These are phyloP conservation scores for Kryptolebias marmoratus DNA, from an alignment of 2,113 vertebrate genomes.

Conservation along the genomic window DNA sequence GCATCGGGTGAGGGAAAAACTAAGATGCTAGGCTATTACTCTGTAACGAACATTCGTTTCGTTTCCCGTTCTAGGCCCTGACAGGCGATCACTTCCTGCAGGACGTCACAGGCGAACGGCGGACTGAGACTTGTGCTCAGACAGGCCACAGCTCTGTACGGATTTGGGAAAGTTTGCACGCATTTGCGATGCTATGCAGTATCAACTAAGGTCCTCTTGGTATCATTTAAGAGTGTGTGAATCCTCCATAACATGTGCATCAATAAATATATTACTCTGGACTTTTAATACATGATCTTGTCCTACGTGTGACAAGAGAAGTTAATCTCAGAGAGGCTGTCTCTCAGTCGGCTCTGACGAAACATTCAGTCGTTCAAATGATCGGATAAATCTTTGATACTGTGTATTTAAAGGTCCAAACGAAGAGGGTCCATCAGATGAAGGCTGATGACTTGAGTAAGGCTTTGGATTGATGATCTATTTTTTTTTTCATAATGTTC, in stretches of 20 bases:
- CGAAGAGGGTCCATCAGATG: slow-evolving; percentile 66
- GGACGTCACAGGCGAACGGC: slow-evolving; percentile 50
- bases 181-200: slow-evolving; percentile 14
- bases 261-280: slow-evolving; percentile 73
- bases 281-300: slow-evolving; percentile 58
- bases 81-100: slow-evolving; percentile 42
- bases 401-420: slow-evolving; percentile 76
- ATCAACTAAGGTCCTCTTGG: slow-evolving; percentile 17
- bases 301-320: slow-evolving; percentile 41
- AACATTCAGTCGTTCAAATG: slow-evolving; percentile 68
- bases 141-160: slow-evolving; percentile 45
- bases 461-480: slow-evolving; percentile 81
- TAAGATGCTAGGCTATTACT: slow-evolving; percentile 42
- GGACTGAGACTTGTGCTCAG: slow-evolving; percentile 57
- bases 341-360: slow-evolving; percentile 52
- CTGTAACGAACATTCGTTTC: slow-evolving; percentile 63
- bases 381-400: slow-evolving; percentile 67
- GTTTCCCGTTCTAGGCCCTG: slow-evolving; percentile 18
- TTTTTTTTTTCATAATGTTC: slow-evolving; percentile 13
- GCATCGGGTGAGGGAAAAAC: slow-evolving; percentile 48
- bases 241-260: slow-evolving; percentile 50
- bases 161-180: slow-evolving; percentile 31
- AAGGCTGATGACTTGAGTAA: slow-evolving; percentile 79
- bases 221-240: slow-evolving; percentile 30
- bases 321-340: slow-evolving; percentile 64